Percentiles rank a stretch among this genome's conserved stretches.
Conservation (phyloP, 2,888 invertebrate species). For the Galerucella nymphaeae region DNA sequence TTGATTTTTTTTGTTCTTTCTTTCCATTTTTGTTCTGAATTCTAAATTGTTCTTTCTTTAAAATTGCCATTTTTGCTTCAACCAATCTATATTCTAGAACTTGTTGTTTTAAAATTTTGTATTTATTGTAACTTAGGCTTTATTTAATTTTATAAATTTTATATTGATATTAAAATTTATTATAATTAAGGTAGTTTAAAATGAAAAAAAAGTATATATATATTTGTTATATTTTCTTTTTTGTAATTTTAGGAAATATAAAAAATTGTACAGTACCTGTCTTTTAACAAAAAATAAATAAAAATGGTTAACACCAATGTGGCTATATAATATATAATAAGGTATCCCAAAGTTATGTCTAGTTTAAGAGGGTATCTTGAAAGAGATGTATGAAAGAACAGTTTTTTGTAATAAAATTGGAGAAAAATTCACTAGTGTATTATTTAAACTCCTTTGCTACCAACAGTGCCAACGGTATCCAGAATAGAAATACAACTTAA, state of each 20-base stretch:
- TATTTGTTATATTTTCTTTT: conserved; percentile 46
- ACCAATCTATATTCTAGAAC: conserved; percentile 22
- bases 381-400: background rate
- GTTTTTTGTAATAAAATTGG: background rate
- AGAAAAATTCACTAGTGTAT: no score
- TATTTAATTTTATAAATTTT: conserved; percentile 53
- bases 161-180: conserved; percentile 49
- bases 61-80: conserved; percentile 30
- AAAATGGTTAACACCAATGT: conserved; percentile 48
- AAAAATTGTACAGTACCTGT: conserved; percentile 54
- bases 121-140: conserved; percentile 50
- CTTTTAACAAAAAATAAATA: conserved; percentile 38
- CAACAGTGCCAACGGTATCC: no score
- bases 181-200: conserved; percentile 40
- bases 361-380: conserved; percentile 1
- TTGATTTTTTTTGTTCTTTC: no score
- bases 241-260: conserved; percentile 45
- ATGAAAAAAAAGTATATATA: conserved; percentile 38
- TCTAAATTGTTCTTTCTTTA: background rate
- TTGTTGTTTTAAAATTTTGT: conserved; percentile 46
- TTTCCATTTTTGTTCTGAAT: background rate
- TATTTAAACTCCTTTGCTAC: no score
- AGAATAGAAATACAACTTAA: no score
- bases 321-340: conserved; percentile 15
- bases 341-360: conserved; percentile 7